These are phyloP conservation scores for Todiramphus chloris DNA, from an alignment of 2,113 vertebrate genomes.

Conservation along the genomic window DNA sequence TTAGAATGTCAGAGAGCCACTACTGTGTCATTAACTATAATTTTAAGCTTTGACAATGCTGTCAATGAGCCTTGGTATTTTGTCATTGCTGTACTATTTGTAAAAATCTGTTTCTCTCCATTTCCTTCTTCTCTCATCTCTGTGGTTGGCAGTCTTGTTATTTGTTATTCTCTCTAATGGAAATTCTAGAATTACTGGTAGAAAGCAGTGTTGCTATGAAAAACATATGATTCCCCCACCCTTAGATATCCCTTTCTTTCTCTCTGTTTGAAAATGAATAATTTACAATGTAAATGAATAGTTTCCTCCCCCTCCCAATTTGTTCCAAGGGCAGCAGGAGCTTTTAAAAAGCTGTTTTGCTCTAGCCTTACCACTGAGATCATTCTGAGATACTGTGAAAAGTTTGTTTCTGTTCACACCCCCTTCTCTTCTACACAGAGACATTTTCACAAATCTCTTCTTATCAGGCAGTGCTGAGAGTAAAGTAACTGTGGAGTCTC, in stretches of 20 bases:
- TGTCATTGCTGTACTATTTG: constrained; percentile 54
- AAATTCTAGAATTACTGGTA: constrained; percentile 69
- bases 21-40: constrained; percentile 62
- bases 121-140: constrained; percentile 57
- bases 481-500: background rate
- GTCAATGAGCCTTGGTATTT: constrained; percentile 42
- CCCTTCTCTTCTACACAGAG: background rate
- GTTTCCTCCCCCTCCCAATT: background rate
- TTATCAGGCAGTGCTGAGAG: constrained; percentile 5
- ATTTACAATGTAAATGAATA: constrained; percentile 36
- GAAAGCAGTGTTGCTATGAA: constrained; percentile 53
- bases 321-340: constrained; percentile 4
- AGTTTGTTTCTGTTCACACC: background rate
- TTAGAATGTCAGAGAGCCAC: constrained; percentile 38
- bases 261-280: background rate
- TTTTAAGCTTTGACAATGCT: constrained; percentile 67
- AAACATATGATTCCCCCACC: constrained; percentile 20
- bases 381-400: background rate
- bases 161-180: constrained; percentile 74
- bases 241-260: constrained; percentile 18
- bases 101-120: constrained; percentile 39
- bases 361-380: constrained; percentile 40
- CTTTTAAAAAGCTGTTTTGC: constrained; percentile 35
- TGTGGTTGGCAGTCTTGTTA: constrained; percentile 64
- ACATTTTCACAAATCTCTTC: constrained; percentile 17